Conservation (phyloP, 2,113 vertebrate species). For the Dendropsophus ebraccatus region DNA sequence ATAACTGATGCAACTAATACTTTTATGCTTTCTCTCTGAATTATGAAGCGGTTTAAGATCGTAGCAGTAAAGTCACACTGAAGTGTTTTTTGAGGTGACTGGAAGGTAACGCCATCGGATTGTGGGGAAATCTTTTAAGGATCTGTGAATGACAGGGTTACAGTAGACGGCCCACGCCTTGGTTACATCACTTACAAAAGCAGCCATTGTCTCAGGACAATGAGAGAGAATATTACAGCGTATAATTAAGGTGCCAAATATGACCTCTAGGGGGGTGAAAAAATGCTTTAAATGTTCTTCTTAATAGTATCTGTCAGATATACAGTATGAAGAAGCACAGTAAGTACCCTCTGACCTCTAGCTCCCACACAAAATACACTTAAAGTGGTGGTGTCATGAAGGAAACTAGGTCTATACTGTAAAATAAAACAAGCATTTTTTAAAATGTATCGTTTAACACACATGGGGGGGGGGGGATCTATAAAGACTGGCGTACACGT, state of each 20-base stretch:
- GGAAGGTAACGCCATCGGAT: not conserved
- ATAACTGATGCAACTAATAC: not conserved
- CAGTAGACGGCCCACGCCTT: too few species aligned
- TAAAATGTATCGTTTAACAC: too few species aligned
- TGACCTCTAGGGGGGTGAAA: not conserved
- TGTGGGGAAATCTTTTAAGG: constrained; percentile 23
- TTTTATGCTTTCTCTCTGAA: not conserved
- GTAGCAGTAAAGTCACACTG: not conserved
- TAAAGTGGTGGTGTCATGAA: too few species aligned
- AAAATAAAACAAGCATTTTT: too few species aligned
- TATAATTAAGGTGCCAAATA: not conserved
- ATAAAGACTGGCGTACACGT: too few species aligned
- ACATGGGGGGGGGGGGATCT: too few species aligned
- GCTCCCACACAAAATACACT: not conserved
- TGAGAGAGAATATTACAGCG: not conserved
- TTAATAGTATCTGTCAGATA: not conserved
- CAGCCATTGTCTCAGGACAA: not conserved
- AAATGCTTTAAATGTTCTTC: not conserved
- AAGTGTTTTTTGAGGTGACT: not conserved
- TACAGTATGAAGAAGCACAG: not conserved
- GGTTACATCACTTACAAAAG: not conserved
- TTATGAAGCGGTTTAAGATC: not conserved
- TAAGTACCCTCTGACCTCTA: not conserved
- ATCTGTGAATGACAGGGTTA: constrained; percentile 14
- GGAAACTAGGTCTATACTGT: too few species aligned